Conservation (phyloP, 2,888 invertebrate species). For the Melanostoma mellinum region DNA sequence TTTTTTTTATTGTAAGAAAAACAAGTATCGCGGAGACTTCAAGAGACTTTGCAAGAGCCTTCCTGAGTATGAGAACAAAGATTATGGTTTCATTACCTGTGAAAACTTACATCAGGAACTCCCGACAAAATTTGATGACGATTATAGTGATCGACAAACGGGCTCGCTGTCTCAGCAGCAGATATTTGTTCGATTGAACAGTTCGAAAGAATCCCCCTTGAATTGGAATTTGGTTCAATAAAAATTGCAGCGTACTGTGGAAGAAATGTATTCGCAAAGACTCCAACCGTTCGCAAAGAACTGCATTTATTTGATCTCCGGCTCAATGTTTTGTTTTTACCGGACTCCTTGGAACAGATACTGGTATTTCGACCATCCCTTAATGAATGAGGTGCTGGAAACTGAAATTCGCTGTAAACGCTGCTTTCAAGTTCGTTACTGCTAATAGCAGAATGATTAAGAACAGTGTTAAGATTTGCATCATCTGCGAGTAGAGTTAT, state of each 20-base stretch:
- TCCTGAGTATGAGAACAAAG: slow-evolving; percentile 19
- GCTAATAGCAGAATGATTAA: slow-evolving; percentile 79
- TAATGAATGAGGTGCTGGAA: slow-evolving; percentile 64
- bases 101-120: slow-evolving; percentile 44
- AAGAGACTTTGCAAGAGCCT: background rate
- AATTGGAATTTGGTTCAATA: slow-evolving; percentile 74
- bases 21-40: background rate
- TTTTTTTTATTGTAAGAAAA: background rate
- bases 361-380: slow-evolving; percentile 76
- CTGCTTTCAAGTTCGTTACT: slow-evolving; percentile 79
- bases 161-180: slow-evolving; percentile 50
- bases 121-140: slow-evolving; percentile 54
- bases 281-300: slow-evolving; percentile 65
- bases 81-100: slow-evolving; percentile 65
- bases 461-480: slow-evolving; percentile 73
- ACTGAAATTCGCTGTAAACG: slow-evolving; percentile 78
- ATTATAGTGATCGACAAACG: slow-evolving; percentile 51
- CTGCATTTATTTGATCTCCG: slow-evolving; percentile 77
- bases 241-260: slow-evolving; percentile 80
- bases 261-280: slow-evolving; percentile 76
- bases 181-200: slow-evolving; percentile 52
- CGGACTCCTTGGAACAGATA: slow-evolving; percentile 76
- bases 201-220: slow-evolving; percentile 45
- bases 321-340: slow-evolving; percentile 77
- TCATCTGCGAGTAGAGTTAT: slow-evolving; percentile 75